phyloP scores from a whole-genome alignment of 1,140 invertebrate species.

The Eupristina koningsbergeri region DNA sequence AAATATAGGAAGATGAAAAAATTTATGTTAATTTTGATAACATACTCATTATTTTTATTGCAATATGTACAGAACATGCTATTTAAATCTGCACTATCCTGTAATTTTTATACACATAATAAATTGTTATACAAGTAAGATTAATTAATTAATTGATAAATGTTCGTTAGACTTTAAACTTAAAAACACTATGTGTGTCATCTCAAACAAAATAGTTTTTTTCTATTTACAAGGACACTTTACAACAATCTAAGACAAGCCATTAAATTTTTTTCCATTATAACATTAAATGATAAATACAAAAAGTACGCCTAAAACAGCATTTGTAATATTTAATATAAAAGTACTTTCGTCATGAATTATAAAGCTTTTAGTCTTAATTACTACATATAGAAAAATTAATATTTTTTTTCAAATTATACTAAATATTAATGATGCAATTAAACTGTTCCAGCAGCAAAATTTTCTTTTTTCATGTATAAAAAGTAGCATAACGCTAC shows the following conservation, averaged over 20 bases:
- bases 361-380: conserved; percentile 16
- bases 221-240: conserved; percentile 40
- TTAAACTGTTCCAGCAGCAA: conserved; percentile 46
- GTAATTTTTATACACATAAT: conserved; percentile 25
- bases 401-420: conserved; percentile 10
- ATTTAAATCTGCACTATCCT: conserved; percentile 10
- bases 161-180: conserved; percentile 20
- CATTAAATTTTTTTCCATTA: conserved; percentile 25
- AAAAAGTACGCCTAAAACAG: conserved; percentile 11
- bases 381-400: conserved; percentile 1
- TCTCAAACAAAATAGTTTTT: conserved; percentile 31
- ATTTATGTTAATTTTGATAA: conserved; percentile 12
- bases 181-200: conserved; percentile 7
- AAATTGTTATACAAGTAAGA: neutral
- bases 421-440: conserved; percentile 19
- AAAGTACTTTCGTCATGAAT: conserved; percentile 22
- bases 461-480: neutral
- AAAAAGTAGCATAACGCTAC: conserved; percentile 18
- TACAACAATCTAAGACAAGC: conserved; percentile 22
- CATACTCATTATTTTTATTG: conserved; percentile 40
- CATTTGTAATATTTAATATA: conserved; percentile 27
- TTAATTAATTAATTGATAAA: conserved; percentile 15
- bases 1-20: neutral
- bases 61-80: conserved; percentile 31
- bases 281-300: conserved; percentile 29